These are phyloP conservation scores for Zaprionus capensis DNA, from an alignment of 1,140 invertebrate genomes.

Conservation along the genomic window DNA sequence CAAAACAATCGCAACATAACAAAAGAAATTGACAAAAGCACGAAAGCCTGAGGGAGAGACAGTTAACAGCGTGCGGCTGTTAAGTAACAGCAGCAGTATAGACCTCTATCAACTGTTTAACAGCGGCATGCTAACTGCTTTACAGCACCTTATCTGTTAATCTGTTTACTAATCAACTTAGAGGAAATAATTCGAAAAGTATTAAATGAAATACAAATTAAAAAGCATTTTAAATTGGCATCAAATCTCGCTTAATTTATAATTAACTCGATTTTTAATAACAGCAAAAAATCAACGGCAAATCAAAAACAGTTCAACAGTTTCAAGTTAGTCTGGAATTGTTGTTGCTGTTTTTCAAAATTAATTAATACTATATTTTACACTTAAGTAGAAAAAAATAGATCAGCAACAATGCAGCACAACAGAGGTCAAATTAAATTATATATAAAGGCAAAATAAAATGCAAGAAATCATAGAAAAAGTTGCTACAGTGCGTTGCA, in stretches of 20 bases:
- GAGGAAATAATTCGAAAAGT: background rate
- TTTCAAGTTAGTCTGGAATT: constrained; percentile 30
- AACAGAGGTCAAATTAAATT: constrained; percentile 19
- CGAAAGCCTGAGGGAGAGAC: constrained; percentile 5
- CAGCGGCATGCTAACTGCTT: constrained; percentile 36
- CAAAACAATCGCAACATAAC: constrained; percentile 62
- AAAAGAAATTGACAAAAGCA: constrained; percentile 63
- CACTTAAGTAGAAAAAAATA: constrained; percentile 67
- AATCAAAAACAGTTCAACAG: constrained; percentile 16
- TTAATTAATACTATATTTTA: constrained; percentile 76
- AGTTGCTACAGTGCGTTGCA: background rate
- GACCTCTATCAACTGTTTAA: constrained; percentile 11
- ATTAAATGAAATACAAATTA: background rate
- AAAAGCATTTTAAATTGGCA: background rate
- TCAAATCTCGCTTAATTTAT: background rate
- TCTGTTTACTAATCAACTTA: background rate
- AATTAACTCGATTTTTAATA: background rate
- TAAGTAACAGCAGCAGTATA: constrained; percentile 48
- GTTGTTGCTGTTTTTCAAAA: constrained; percentile 59
- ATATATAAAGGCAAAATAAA: constrained; percentile 13
- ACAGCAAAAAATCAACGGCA: constrained; percentile 23
- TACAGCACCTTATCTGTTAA: constrained; percentile 38
- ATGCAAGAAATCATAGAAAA: constrained; percentile 11
- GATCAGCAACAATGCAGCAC: constrained; percentile 60
- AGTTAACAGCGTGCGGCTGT: constrained; percentile 25